Conservation (phyloP, 2,888 invertebrate genomes). For the Poecilus cupreus region DNA sequence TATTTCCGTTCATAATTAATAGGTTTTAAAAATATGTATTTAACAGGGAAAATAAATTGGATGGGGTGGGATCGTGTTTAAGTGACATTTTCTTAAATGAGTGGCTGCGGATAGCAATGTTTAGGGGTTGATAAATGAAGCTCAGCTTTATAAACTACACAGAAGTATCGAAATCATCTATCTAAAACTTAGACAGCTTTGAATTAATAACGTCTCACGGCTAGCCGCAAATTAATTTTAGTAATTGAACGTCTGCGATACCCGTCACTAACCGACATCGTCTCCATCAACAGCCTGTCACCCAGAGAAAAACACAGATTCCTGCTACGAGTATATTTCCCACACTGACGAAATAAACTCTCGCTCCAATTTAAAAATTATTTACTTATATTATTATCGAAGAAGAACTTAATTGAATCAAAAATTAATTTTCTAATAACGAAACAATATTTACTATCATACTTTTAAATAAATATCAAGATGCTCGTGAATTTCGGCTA, state of each 20-base stretch:
- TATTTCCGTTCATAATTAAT: not conserved
- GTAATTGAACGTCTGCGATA: conserved; percentile 44
- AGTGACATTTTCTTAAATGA: conserved; percentile 28
- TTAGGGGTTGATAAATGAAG: conserved; percentile 47
- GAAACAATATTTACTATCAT: no score
- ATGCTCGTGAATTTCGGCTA: no score
- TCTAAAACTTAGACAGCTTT: conserved; percentile 53
- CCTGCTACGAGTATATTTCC: no score
- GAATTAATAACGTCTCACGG: conserved; percentile 51
- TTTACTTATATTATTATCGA: no score
- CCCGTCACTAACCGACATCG: conserved; percentile 19
- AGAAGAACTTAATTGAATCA: no score
- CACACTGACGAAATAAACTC: not conserved
- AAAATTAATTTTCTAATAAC: no score
- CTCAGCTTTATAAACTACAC: conserved; percentile 31
- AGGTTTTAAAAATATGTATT: not conserved
- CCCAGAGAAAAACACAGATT: not conserved
- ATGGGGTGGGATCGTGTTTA: not conserved
- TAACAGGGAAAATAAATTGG: not conserved
- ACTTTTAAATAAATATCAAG: no score
- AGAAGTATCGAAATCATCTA: conserved; percentile 57
- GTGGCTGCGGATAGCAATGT: not conserved
- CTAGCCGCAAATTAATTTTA: conserved; percentile 52
- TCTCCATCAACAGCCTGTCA: conserved; percentile 29
- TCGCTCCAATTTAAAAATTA: no score